A percentile compares a stretch with the other conserved stretches of the same genome.
phyloP scores from a whole-genome alignment of 2,113 vertebrate species.

The Sceloporus undulatus region DNA sequence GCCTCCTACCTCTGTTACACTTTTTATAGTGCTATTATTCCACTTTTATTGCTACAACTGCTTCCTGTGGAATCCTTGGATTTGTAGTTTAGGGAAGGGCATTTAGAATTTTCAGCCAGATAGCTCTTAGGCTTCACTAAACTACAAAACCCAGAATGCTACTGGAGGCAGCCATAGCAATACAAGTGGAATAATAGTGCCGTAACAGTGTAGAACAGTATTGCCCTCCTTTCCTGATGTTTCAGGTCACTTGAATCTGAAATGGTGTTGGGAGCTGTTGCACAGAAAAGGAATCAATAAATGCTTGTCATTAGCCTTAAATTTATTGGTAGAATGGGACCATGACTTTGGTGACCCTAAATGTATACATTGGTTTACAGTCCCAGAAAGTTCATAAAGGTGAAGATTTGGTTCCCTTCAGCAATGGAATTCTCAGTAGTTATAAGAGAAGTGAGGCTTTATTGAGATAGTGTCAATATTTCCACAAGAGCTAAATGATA shows the following conservation, averaged over 20 bases:
- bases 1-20: too few species aligned
- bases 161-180: too few species aligned
- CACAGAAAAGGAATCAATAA: not conserved
- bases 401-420: not conserved
- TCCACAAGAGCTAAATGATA: not conserved
- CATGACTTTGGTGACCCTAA: not conserved
- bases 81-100: too few species aligned
- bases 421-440: not conserved
- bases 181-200: too few species aligned
- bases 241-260: not conserved
- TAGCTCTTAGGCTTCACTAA: too few species aligned
- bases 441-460: not conserved
- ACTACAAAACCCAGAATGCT: too few species aligned
- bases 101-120: too few species aligned
- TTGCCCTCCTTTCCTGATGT: not conserved
- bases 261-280: not conserved
- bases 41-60: too few species aligned
- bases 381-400: not conserved
- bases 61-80: too few species aligned
- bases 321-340: not conserved
- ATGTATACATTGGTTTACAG: not conserved
- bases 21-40: too few species aligned
- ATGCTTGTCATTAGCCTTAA: not conserved
- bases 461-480: not conserved
- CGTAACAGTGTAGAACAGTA: too few species aligned